These are phyloP conservation scores for Mormoops blainvillei DNA, from an alignment of 2,113 vertebrate genomes.

Conservation along the genomic window DNA sequence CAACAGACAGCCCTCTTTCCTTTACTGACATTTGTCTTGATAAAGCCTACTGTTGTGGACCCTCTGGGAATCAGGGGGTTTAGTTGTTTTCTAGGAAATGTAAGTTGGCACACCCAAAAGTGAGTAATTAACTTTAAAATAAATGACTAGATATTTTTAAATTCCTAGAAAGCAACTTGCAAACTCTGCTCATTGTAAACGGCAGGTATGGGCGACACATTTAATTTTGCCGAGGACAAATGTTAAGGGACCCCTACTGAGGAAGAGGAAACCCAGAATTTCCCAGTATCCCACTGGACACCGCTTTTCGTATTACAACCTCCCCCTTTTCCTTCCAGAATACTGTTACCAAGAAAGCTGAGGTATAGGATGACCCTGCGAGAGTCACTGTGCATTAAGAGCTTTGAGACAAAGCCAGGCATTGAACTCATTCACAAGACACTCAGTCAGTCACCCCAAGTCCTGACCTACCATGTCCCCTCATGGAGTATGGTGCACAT, in stretches of 20 bases:
- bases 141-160: slow-evolving; percentile 8
- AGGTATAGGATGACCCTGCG: not conserved
- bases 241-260: not conserved
- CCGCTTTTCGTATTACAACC: not conserved
- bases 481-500: not conserved
- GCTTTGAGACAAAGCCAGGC: not conserved
- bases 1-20: not conserved
- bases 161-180: not conserved
- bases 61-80: slow-evolving; percentile 29
- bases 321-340: not conserved
- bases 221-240: not conserved
- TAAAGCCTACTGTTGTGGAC: not conserved
- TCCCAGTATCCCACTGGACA: not conserved
- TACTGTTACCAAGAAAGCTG: not conserved
- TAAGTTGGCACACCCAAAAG: not conserved
- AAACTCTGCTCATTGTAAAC: not conserved
- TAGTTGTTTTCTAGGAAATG: slow-evolving; percentile 36
- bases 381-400: not conserved
- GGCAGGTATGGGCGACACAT: not conserved
- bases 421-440: not conserved
- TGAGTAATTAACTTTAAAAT: slow-evolving; percentile 29
- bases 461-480: not conserved
- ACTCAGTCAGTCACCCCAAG: not conserved
- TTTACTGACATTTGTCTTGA: slow-evolving; percentile 42
- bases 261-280: not conserved